Evolutionary conservation across 1,140 invertebrate genomes (phyloP).

Genomic region (Scaptomyza hsui): DNA sequence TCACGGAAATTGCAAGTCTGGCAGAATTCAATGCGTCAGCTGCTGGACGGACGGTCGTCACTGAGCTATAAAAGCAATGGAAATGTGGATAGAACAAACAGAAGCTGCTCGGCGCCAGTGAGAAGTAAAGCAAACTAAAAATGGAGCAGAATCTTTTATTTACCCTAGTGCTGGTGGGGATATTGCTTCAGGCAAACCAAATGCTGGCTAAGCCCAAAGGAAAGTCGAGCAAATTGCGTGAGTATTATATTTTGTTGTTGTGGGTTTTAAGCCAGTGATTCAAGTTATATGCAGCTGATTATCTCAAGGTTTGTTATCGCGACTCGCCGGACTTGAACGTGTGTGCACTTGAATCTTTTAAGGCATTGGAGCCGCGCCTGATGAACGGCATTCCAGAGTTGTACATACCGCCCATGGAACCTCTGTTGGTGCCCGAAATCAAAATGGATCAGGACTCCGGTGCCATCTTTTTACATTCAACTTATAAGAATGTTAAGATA

Average conservation of each 20-base stretch:
- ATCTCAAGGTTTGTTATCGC: slow-evolving; percentile 87
- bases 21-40: slow-evolving; percentile 58
- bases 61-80: slow-evolving; percentile 60
- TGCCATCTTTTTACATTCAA: slow-evolving; percentile 73
- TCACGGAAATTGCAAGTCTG: slow-evolving; percentile 62
- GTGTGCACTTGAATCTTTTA: slow-evolving; percentile 86
- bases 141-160: slow-evolving; percentile 36
- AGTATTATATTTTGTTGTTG: slow-evolving; percentile 24
- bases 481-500: slow-evolving; percentile 70
- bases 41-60: slow-evolving; percentile 12
- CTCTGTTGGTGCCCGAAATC: slow-evolving; percentile 85
- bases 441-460: slow-evolving; percentile 83
- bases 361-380: slow-evolving; percentile 85
- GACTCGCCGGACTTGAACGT: slow-evolving; percentile 86
- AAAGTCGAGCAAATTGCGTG: slow-evolving; percentile 51
- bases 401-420: slow-evolving; percentile 87
- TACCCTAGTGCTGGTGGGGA: slow-evolving; percentile 33
- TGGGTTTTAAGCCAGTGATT: slow-evolving; percentile 9
- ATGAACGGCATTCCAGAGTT: slow-evolving; percentile 87
- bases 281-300: slow-evolving; percentile 85
- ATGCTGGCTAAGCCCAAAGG: neutral
- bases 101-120: slow-evolving; percentile 8
- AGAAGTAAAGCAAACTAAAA: slow-evolving; percentile 3
- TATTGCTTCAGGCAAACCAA: slow-evolving; percentile 9
- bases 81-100: slow-evolving; percentile 35